Conservation (phyloP, 2,113 vertebrate genomes). For the Oncorhynchus nerka region DNA sequence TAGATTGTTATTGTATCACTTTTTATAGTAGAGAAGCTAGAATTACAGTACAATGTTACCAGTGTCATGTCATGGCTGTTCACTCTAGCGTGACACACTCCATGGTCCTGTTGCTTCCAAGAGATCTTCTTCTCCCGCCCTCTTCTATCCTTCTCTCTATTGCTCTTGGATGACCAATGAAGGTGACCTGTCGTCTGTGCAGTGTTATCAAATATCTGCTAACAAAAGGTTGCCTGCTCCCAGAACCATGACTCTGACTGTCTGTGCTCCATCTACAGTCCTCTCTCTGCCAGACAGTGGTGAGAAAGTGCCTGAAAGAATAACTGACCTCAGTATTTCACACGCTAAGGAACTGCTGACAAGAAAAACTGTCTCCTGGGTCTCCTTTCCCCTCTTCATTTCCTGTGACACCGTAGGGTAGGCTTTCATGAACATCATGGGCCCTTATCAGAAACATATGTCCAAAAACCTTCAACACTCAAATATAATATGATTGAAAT, state of each 20-base stretch:
- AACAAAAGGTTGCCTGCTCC: not conserved
- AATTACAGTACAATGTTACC: too few species aligned
- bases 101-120: too few species aligned
- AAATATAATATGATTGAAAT: constrained; percentile 11
- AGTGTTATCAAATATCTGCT: not conserved
- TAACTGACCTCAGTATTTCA: constrained; percentile 26
- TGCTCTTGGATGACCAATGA: too few species aligned
- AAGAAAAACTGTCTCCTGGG: constrained; percentile 27
- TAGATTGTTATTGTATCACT: too few species aligned
- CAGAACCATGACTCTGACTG: not conserved
- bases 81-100: too few species aligned
- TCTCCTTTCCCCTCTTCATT: constrained; percentile 27
- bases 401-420: constrained; percentile 26
- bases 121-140: too few species aligned
- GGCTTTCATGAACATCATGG: constrained; percentile 23
- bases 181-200: not conserved
- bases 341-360: constrained; percentile 34
- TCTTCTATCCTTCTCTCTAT: too few species aligned
- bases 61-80: too few species aligned
- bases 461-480: constrained; percentile 20
- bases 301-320: constrained; percentile 26
- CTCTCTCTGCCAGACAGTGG: not conserved
- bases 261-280: not conserved
- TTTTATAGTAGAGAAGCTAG: not conserved
- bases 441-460: constrained; percentile 46